Evolutionary conservation across 30 jellyfish, hydroid and myxozoan species (phyloP).

Genomic region (Cassiopea andromeda): DNA sequence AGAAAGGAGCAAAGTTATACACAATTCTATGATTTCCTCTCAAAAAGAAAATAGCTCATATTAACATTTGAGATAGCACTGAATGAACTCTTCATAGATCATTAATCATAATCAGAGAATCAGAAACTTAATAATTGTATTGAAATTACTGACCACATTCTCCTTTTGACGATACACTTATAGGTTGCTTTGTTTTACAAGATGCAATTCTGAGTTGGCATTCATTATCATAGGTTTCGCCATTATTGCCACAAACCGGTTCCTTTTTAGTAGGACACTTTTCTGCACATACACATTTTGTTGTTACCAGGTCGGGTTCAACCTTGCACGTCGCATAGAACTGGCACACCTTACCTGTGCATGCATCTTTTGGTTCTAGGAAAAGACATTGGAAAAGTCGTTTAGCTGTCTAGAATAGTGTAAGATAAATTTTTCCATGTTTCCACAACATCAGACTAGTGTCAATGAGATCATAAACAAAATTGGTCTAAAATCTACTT

Average conservation of each 20-base stretch:
- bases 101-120: no score
- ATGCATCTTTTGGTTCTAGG: constrained; percentile 87
- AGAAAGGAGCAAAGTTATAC: no score
- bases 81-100: no score
- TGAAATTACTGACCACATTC: constrained; percentile 85
- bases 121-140: no score
- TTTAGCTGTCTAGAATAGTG: no score
- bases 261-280: constrained; percentile 60
- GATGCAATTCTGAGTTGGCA: constrained; percentile 75
- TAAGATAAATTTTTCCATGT: no score
- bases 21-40: no score
- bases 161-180: constrained; percentile 83
- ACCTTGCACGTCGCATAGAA: constrained; percentile 83
- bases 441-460: no score
- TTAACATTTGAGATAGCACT: no score
- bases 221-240: constrained; percentile 86
- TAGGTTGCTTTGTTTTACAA: constrained; percentile 76
- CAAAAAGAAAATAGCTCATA: no score
- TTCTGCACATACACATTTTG: constrained; percentile 92
- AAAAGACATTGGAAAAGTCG: background rate
- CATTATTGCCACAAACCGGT: constrained; percentile 91
- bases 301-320: constrained; percentile 43
- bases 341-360: constrained; percentile 79
- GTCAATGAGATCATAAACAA: no score
- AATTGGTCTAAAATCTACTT: no score